A percentile compares a stretch with the other conserved stretches of the same genome.
Evolutionary conservation across 2,113 vertebrate species (phyloP).

Genomic region (Daphoenositta chrysoptera): DNA sequence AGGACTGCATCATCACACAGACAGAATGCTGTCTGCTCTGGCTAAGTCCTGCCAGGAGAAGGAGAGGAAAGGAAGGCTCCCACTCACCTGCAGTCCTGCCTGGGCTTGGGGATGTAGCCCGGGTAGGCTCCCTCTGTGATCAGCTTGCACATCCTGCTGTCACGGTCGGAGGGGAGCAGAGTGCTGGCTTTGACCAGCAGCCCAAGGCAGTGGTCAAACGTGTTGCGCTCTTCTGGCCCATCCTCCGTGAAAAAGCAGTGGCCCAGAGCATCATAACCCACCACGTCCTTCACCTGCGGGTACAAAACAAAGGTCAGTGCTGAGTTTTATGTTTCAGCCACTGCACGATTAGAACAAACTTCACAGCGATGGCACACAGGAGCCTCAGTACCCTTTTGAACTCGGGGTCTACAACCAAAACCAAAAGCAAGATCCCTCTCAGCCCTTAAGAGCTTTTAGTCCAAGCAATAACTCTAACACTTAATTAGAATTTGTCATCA

Average conservation of each 20-base stretch:
- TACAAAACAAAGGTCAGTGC: background rate
- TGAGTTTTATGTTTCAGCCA: background rate
- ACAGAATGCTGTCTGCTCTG: background rate
- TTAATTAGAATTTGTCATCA: slow-evolving; percentile 5
- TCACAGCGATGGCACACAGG: background rate
- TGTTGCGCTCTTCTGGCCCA: slow-evolving; percentile 93
- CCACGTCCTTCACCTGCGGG: slow-evolving; percentile 86
- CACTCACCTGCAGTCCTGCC: slow-evolving; percentile 93
- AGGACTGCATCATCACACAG: background rate
- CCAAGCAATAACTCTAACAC: background rate
- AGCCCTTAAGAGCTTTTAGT: background rate
- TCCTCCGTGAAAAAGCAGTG: slow-evolving; percentile 98
- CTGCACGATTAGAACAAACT: background rate
- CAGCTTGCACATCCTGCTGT: slow-evolving; percentile 90
- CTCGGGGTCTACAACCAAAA: background rate
- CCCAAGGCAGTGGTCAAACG: slow-evolving; percentile 92
- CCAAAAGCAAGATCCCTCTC: background rate
- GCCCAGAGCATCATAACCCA: slow-evolving; percentile 89
- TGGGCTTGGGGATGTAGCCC: slow-evolving; percentile 90
- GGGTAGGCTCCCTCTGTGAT: slow-evolving; percentile 89
- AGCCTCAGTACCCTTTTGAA: background rate
- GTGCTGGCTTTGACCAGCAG: slow-evolving; percentile 88
- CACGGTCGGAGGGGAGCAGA: slow-evolving; percentile 90
- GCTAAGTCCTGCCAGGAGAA: background rate
- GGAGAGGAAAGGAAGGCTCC: background rate